Base-by-base conservation (phyloP, 2,113 vertebrate genomes). In the Syrmaticus mikado region DNA sequence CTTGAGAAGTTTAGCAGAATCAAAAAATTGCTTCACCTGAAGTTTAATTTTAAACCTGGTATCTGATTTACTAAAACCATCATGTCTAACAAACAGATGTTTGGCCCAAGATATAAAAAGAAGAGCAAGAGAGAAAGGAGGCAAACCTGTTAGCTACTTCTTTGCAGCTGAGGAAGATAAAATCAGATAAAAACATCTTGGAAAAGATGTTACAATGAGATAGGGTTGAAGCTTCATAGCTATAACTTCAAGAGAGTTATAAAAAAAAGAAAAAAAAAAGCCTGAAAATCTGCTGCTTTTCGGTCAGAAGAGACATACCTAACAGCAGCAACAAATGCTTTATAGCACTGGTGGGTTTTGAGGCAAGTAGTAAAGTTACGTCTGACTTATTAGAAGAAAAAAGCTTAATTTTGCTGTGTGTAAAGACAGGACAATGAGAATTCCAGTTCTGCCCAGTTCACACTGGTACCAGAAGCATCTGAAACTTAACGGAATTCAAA, bases 121-220 rank as follows among this genome's bases (percentile, higher is more conserved):
- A 83, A 81, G 28, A 85, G 64, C 45, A 81, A 81, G 79, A 77
- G 11, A 81, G 61, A 94, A 95, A 92, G 48, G 58, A 77, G 70
- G 73, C 43, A 93, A 93, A 68, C 34, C 27, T 65, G 30, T 68
- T 74, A 83, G 79, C 67, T 96, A 41, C 72, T 45, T 67, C 57
- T 92, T 64, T 40, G 87, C 94, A 96, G 93, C 73, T 86, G 85
- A 97, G 57, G 75, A 57, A 94, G 87, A 93, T 82, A 92, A 95
- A 94, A 95, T 92, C 87, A 92, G 85, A 91, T 92, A 88, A 94
- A 94, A 85, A 94, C 87, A 92, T 32, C 61, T 81, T 94, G 91
- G 94, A 96, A 96, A 93, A 94, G 96, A 97, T 95, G 93, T 58
- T 83, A 86, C 79, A 91, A 8, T 19, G 81, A 95, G 93, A 97